Percentiles rank a stretch among this genome's conserved stretches.
Evolutionary conservation across 2,888 invertebrate species (phyloP).

Genomic region (Molanna angustata): DNA sequence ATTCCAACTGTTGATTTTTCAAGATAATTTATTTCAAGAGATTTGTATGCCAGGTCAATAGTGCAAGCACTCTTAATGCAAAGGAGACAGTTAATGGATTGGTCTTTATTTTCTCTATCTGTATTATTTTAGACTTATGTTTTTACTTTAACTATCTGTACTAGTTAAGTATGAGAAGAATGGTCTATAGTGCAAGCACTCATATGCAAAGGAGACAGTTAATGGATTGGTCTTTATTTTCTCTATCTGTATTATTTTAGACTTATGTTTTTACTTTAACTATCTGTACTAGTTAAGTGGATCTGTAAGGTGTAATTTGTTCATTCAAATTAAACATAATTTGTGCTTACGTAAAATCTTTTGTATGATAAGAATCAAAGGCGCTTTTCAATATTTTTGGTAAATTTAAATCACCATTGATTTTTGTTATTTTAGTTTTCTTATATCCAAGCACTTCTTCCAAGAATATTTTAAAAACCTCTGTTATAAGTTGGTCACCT

Average conservation of each 20-base stretch:
- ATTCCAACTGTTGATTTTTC: no score
- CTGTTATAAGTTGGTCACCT: constrained; percentile 56
- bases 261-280: not conserved
- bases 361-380: no score
- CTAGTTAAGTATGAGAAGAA: not conserved
- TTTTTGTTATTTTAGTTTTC: constrained; percentile 42
- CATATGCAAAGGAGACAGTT: not conserved
- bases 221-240: not conserved
- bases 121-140: constrained; percentile 2
- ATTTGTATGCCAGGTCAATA: no score
- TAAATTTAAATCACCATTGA: constrained; percentile 27
- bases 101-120: not conserved
- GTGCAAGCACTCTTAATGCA: no score
- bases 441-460: constrained; percentile 50
- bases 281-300: not conserved
- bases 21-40: no score
- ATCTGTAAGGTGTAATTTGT: no score
- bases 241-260: not conserved
- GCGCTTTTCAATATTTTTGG: constrained; percentile 14
- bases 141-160: not conserved
- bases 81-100: no score
- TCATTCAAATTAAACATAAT: no score
- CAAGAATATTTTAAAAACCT: constrained; percentile 58
- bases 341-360: no score
- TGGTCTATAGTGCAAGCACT: not conserved